Evolutionary conservation across 1,140 invertebrate species (phyloP).

Genomic region (Palaemon carinicauda): DNA sequence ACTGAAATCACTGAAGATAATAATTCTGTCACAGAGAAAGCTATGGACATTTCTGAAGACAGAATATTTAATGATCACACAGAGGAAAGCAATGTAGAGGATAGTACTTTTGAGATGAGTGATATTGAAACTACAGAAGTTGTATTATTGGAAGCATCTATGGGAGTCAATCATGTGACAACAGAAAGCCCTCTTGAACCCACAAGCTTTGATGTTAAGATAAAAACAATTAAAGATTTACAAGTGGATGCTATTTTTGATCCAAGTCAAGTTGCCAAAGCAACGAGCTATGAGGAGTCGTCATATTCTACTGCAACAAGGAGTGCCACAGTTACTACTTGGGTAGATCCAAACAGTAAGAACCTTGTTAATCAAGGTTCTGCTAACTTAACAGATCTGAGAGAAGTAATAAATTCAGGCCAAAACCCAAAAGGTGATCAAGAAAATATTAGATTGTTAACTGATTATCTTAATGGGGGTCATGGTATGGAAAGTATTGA

Average conservation of each 20-base stretch:
- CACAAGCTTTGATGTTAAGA: slow-evolving; percentile 17
- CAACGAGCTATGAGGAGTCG: slow-evolving; percentile 41
- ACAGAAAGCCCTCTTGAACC: slow-evolving; percentile 7
- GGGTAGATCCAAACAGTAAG: slow-evolving; percentile 31
- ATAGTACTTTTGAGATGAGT: too few species aligned
- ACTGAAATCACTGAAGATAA: too few species aligned
- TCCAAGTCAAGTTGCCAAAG: slow-evolving; percentile 44
- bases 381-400: not conserved
- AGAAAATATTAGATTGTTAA: too few species aligned
- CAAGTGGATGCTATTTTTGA: slow-evolving; percentile 31
- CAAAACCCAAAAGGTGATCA: too few species aligned
- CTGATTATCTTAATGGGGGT: too few species aligned
- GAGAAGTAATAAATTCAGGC: not conserved
- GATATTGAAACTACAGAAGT: too few species aligned
- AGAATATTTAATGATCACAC: too few species aligned
- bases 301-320: slow-evolving; percentile 34
- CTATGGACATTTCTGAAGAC: too few species aligned
- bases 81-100: too few species aligned
- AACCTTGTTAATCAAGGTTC: not conserved
- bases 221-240: slow-evolving; percentile 30
- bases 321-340: slow-evolving; percentile 46
- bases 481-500: too few species aligned
- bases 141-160: slow-evolving; percentile 26
- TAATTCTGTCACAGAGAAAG: too few species aligned
- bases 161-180: not conserved